Percentiles rank a stretch among this genome's conserved stretches.
Evolutionary conservation across 2,113 vertebrate genomes (phyloP).

Genomic region (Sebastes fasciatus): DNA sequence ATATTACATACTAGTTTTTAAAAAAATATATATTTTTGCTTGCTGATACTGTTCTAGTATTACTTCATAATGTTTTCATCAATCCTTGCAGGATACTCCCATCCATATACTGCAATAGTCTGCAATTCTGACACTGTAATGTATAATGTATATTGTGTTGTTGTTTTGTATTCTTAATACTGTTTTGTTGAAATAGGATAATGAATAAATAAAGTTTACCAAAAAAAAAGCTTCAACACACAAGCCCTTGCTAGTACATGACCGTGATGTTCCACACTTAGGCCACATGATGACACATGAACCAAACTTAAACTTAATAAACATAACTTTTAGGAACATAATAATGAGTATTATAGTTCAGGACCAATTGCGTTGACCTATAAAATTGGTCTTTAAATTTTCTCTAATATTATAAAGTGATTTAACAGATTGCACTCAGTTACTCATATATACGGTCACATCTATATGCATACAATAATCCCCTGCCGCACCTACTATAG

Average conservation of each 20-base stretch:
- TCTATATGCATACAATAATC: background rate
- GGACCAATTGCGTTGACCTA: background rate
- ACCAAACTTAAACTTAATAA: background rate
- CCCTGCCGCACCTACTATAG: background rate
- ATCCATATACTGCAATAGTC: too few relatives aligned
- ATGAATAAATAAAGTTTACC: background rate
- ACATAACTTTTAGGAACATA: background rate
- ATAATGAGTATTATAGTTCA: background rate
- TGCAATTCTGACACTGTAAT: background rate
- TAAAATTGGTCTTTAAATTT: background rate
- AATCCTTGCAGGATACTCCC: background rate
- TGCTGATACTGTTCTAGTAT: background rate
- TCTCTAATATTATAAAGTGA: background rate
- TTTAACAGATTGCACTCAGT: background rate
- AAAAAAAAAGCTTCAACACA: too few relatives aligned
- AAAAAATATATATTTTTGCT: background rate
- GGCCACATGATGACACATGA: background rate
- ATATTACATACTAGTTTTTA: background rate
- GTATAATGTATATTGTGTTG: background rate
- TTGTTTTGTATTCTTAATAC: background rate
- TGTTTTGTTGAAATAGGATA: background rate
- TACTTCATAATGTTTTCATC: background rate
- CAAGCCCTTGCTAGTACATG: too few relatives aligned
- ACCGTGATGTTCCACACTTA: too few relatives aligned
- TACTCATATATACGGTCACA: background rate